Percentiles rank a stretch among this genome's conserved stretches.
Conservation (phyloP, 1,140 invertebrate species). For the Zaprionus ghesquierei region DNA sequence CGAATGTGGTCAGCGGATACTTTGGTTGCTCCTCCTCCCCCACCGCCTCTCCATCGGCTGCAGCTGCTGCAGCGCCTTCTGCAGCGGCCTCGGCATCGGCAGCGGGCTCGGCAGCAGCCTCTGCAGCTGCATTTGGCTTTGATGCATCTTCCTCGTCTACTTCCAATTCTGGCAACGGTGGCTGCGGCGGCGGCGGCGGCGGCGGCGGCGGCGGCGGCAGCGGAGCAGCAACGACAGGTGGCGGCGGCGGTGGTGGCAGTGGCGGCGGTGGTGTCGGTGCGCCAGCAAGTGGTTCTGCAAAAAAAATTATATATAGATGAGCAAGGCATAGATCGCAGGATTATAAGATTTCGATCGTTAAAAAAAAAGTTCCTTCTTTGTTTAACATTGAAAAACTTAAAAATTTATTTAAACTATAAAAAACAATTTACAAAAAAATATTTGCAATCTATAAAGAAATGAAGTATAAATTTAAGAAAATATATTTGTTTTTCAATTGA, state of each 20-base stretch:
- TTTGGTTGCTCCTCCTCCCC: neutral
- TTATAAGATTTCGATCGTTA: too few species aligned
- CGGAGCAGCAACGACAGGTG: too few species aligned
- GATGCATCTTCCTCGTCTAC: neutral
- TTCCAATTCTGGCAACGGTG: neutral
- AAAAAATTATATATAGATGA: neutral
- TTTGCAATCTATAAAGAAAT: too few species aligned
- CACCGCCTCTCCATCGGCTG: neutral
- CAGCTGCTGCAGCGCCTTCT: neutral
- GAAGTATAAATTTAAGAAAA: too few species aligned
- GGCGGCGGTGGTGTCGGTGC: neutral
- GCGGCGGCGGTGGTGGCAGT: neutral
- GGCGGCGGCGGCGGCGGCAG: neutral
- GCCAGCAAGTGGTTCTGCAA: neutral
- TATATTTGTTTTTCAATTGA: too few species aligned
- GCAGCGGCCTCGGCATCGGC: neutral
- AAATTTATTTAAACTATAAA: too few species aligned
- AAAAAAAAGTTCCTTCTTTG: too few species aligned
- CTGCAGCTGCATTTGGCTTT: neutral
- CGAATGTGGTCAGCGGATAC: conserved; percentile 36
- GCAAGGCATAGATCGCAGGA: too few species aligned
- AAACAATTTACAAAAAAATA: too few species aligned
- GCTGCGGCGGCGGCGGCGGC: too few species aligned
- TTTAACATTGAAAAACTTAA: too few species aligned
- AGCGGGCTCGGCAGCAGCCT: neutral